Evolutionary conservation across 2,113 vertebrate genomes (phyloP), one percentile per base, ranked within the genome.

Genomic region (Etia nguti): DNA sequence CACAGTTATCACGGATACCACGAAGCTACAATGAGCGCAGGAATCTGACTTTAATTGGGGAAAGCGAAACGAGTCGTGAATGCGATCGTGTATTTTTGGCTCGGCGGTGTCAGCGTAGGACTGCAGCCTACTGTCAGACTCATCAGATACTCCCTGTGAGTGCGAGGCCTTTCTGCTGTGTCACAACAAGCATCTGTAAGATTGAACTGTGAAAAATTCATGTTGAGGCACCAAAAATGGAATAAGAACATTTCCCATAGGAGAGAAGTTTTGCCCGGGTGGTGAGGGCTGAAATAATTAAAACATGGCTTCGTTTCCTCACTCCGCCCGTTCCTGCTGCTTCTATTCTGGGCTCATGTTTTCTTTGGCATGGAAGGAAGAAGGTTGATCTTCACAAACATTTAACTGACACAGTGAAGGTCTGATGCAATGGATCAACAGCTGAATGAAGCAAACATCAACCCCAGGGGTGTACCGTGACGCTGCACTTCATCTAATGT

Each of bases 131-230:
- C 59, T 50, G 79, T 81, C 41, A 31, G 55, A 10, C 80, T 50
- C 62, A 50, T 38, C 62, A 85, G 34, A 54, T 29, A 18, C 43
- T n/a, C 24, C 8, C 6, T 9, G 62, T 59, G 62, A 57, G 50
- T 34, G 75, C 26, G 62, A 26, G 48, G 55, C 31, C 41, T 34
- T 34, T 62, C 41, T 80, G 70, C 82, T 50, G 70, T 26, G 68
- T 6, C 57, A 62, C 80, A 70, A 55, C 82, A 73, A 90, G 52
- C 41, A 16, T 68, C 77, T 11, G 24, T 50, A 26, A 84, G 81
- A 81, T 26, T 22, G 77, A 88, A 10, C 56, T 15, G 84, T 82
- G 68, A 89, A 91, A 85, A 81, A 81, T 89, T 81, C 57, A 81
- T 46, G 48, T 10, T 24, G 8, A 84, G 54, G 79, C n/a, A 29